phyloP scores from a whole-genome alignment of 2,113 vertebrate genomes.

The Pogona vitticeps region DNA sequence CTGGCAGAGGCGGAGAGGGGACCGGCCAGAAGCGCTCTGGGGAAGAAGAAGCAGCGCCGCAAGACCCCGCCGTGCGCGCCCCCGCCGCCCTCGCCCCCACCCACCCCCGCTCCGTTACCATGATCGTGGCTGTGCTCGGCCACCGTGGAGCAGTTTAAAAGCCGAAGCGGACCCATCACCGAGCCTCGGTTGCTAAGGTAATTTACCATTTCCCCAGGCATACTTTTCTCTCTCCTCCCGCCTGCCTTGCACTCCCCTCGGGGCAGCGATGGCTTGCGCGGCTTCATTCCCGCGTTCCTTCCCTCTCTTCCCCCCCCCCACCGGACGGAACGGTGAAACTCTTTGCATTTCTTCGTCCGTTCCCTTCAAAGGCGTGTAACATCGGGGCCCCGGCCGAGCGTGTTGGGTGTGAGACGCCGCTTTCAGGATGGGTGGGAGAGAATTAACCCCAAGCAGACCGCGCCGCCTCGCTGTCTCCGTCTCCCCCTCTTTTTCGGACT shows the following conservation, averaged over 20 bases:
- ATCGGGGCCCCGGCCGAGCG: too few species aligned
- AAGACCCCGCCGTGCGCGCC: constrained; percentile 25
- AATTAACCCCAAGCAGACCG: background rate
- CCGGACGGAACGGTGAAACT: too few species aligned
- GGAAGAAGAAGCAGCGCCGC: constrained; percentile 26
- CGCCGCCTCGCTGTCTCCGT: background rate
- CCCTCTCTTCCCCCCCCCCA: background rate
- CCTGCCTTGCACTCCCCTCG: too few species aligned
- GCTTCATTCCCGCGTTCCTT: background rate
- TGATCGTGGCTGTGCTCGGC: constrained; percentile 51
- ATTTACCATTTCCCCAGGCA: constrained; percentile 59
- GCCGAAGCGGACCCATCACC: constrained; percentile 47
- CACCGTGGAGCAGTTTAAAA: constrained; percentile 57
- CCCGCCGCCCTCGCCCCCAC: background rate
- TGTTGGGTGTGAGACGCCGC: background rate
- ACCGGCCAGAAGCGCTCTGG: constrained; percentile 10
- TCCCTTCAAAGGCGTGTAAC: too few species aligned
- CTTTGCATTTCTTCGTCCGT: background rate
- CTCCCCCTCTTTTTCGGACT: too few species aligned
- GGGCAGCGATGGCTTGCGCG: too few species aligned
- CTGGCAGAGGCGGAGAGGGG: constrained; percentile 21
- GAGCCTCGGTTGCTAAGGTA: constrained; percentile 78
- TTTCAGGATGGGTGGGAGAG: background rate
- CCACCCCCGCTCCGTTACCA: constrained; percentile 40
- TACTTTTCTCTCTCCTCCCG: background rate